Evolutionary conservation across 64 coral and sea anemone genomes (phyloP), one percentile per base, ranked within the genome.

Genomic region (Orbicella faveolata): DNA sequence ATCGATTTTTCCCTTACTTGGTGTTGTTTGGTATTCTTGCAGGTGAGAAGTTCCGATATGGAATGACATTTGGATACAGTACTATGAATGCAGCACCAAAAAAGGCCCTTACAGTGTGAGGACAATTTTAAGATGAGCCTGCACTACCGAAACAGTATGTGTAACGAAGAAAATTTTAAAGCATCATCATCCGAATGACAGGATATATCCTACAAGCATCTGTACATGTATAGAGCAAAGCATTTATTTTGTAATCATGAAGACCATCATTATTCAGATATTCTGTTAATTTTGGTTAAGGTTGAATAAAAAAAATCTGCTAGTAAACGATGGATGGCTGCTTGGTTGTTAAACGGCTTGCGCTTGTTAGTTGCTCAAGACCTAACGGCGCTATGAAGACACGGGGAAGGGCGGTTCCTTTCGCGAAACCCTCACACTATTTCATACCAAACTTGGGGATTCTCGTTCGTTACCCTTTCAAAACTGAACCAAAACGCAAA

Each of bases 1-100:
- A 52, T 52, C 52, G 52, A 51, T 14, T 75, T 15, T 34, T 17
- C 72, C n/a, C 19, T 8, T 5, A 11, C 64, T 90, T 6, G 75
- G 59, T 52, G 9, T 9, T 80, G 15, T 79, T 57, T 68, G 17
- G 55, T 59, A 59, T 59, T 20, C 75, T 87, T 91, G 0, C 83
- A 97, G 95, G 95, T 12, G 95, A 97, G 79, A 97, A 97, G 59
- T 97, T 97, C 88, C 92, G 95, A 66, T 97, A 94, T 91, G 95
- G 95, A 0, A 94, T 89, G 92, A 97, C 95, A 55, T 97, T 97
- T 88, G 95, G 95, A 16, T 93, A 94, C 88, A 97, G 95, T 51
- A 97, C 95, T 21, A 89, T 91, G 61, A 91, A 90, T 20, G 95
- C 95, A 61, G 76, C 87, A 59, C 92, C 87, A 4, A 89, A 90